A percentile compares a stretch with the other conserved stretches of the same genome.
phyloP scores from a whole-genome alignment of 2,797 vertebrate genomes.

The Rhinatrema bivittatum region DNA sequence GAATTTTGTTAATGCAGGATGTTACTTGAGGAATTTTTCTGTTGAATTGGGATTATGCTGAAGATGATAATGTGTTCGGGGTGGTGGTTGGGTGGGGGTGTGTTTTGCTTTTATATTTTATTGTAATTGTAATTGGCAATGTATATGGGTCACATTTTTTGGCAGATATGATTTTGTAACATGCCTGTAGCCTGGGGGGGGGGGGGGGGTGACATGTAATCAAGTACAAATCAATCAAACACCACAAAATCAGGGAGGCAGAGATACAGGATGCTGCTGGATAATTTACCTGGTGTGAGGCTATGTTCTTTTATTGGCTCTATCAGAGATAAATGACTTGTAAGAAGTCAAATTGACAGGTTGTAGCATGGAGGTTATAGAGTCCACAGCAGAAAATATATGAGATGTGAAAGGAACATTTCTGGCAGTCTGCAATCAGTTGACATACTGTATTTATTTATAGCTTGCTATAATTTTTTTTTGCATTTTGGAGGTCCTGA shows the following conservation, averaged over 20 bases:
- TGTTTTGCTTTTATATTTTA: too few relatives aligned
- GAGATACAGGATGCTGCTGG: background rate
- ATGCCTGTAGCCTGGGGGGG: too few relatives aligned
- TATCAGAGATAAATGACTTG: constrained; percentile 9
- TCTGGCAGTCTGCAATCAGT: background rate
- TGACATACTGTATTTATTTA: constrained; percentile 11
- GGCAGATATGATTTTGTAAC: too few relatives aligned
- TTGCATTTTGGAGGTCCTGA: background rate
- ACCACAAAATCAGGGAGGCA: background rate
- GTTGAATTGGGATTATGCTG: too few relatives aligned
- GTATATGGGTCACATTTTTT: too few relatives aligned
- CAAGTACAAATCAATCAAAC: constrained; percentile 13
- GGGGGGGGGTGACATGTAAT: too few relatives aligned
- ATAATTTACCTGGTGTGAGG: background rate
- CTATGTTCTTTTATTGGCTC: constrained; percentile 6
- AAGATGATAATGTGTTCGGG: too few relatives aligned
- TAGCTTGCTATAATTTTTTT: background rate
- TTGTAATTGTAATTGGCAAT: too few relatives aligned
- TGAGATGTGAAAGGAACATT: constrained; percentile 9
- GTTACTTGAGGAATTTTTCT: too few relatives aligned
- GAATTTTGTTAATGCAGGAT: too few relatives aligned
- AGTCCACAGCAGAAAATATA: background rate
- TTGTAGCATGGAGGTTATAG: constrained; percentile 3
- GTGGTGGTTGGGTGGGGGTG: too few relatives aligned
- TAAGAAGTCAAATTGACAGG: too few relatives aligned